A percentile compares a stretch with the other conserved stretches of the same genome.
phyloP scores from a whole-genome alignment of 2,888 invertebrate genomes.

The Meiosimyza decipiens region DNA sequence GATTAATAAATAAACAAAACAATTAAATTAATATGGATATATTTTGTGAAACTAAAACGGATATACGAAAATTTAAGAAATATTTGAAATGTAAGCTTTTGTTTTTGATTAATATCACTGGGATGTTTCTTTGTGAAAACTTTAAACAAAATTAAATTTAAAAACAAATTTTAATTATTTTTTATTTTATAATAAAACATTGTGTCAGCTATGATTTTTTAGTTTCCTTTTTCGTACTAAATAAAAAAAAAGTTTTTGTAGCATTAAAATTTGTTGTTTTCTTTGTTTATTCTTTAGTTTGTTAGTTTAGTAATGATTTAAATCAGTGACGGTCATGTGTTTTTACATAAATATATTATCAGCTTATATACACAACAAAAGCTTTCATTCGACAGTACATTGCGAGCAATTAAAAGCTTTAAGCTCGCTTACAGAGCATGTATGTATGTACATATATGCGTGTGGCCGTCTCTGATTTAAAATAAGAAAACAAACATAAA shows the following conservation, averaged over 20 bases:
- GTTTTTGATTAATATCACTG: background rate
- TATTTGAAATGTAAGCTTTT: slow-evolving; percentile 25
- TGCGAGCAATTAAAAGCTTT: too few relatives aligned
- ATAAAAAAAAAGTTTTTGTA: slow-evolving; percentile 24
- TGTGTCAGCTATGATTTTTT: slow-evolving; percentile 67
- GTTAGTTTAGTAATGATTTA: slow-evolving; percentile 4
- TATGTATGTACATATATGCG: too few relatives aligned
- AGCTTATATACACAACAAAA: background rate
- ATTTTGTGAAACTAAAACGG: slow-evolving; percentile 8
- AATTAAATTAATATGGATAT: slow-evolving; percentile 42
- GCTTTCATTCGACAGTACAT: background rate
- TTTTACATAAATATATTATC: too few relatives aligned
- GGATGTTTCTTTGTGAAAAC: slow-evolving; percentile 17
- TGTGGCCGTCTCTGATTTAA: too few relatives aligned
- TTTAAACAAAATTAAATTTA: slow-evolving; percentile 20
- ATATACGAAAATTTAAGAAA: background rate
- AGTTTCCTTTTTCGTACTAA: slow-evolving; percentile 41
- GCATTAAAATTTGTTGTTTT: slow-evolving; percentile 25
- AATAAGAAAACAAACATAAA: too few relatives aligned
- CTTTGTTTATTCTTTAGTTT: slow-evolving; percentile 24
- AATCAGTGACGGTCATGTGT: background rate
- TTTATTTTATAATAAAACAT: slow-evolving; percentile 58
- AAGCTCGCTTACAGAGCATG: too few relatives aligned
- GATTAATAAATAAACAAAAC: slow-evolving; percentile 54
- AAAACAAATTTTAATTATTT: slow-evolving; percentile 16